A percentile compares a stretch with the other conserved stretches of the same genome.
Conservation (phyloP, 37 sponge, comb jelly and placozoan species). For the Haliclona indistincta region DNA sequence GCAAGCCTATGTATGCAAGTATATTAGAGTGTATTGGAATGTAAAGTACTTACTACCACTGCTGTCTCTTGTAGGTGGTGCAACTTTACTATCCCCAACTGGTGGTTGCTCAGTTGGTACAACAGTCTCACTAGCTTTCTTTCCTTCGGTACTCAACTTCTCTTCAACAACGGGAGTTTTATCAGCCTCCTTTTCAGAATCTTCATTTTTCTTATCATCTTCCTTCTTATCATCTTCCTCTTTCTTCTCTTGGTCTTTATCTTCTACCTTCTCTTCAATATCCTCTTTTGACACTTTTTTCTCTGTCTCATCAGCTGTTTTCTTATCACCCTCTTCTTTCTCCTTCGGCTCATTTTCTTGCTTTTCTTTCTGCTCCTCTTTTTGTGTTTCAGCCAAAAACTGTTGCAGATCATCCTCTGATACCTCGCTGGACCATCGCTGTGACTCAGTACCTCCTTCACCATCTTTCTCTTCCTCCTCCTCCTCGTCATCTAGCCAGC, state of each 20-base stretch:
- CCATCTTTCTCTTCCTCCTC: no score
- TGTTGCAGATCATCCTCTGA: no score
- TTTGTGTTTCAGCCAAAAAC: no score
- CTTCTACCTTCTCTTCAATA: conserved; percentile 1
- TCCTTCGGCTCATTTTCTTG: neutral
- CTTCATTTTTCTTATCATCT: neutral
- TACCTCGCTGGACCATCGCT: no score
- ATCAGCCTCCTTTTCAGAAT: neutral
- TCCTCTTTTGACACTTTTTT: neutral
- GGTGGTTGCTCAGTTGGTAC: no score
- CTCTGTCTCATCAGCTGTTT: neutral
- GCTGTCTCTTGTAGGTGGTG: neutral
- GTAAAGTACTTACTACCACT: neutral
- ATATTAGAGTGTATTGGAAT: neutral
- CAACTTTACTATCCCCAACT: no score
- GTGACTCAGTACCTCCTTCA: no score
- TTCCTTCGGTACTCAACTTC: no score
- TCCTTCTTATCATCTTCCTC: neutral
- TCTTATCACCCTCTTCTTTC: conserved; percentile 8
- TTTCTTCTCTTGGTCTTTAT: neutral
- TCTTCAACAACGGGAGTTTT: neutral
- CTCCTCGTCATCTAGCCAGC: no score
- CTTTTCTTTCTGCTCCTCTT: conserved; percentile 6
- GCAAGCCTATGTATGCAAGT: neutral
- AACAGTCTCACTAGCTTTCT: no score